Percentiles rank a stretch among this genome's conserved stretches.
phyloP scores from a whole-genome alignment of 2,113 vertebrate species.

The Elaphurus davidianus region DNA sequence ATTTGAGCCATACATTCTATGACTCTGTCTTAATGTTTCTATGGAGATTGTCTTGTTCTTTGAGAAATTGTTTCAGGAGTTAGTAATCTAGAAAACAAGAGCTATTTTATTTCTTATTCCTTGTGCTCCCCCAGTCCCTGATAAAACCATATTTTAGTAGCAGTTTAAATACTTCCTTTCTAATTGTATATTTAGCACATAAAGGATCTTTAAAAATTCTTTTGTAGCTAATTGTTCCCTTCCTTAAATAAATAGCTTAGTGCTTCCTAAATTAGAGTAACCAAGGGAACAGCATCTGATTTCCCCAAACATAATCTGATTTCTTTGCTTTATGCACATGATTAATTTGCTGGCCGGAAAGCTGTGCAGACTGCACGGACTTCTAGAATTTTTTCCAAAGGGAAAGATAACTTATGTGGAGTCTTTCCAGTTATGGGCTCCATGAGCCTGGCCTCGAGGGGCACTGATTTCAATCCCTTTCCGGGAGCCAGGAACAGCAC shows the following conservation, averaged over 20 bases:
- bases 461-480: not conserved
- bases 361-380: not conserved
- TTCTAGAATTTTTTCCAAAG: not conserved
- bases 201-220: not conserved
- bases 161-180: slow-evolving; percentile 53
- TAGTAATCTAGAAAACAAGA: not conserved
- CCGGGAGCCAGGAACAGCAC: not conserved
- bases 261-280: slow-evolving; percentile 18
- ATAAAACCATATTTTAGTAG: not conserved
- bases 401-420: not conserved
- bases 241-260: slow-evolving; percentile 58
- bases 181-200: slow-evolving; percentile 56
- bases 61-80: slow-evolving; percentile 44
- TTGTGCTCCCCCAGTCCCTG: not conserved
- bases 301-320: slow-evolving; percentile 15
- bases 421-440: not conserved
- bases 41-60: not conserved
- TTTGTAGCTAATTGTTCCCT: slow-evolving; percentile 65
- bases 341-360: slow-evolving; percentile 50
- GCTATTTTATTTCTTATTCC: slow-evolving; percentile 44
- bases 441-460: not conserved
- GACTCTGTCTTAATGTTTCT: not conserved
- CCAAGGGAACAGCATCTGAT: slow-evolving; percentile 14
- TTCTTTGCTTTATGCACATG: slow-evolving; percentile 21
- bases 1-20: not conserved